A percentile compares a stretch with the other conserved stretches of the same genome.
Evolutionary conservation across 1,140 invertebrate species (phyloP).

Genomic region (Ceratosolen fusciceps): DNA sequence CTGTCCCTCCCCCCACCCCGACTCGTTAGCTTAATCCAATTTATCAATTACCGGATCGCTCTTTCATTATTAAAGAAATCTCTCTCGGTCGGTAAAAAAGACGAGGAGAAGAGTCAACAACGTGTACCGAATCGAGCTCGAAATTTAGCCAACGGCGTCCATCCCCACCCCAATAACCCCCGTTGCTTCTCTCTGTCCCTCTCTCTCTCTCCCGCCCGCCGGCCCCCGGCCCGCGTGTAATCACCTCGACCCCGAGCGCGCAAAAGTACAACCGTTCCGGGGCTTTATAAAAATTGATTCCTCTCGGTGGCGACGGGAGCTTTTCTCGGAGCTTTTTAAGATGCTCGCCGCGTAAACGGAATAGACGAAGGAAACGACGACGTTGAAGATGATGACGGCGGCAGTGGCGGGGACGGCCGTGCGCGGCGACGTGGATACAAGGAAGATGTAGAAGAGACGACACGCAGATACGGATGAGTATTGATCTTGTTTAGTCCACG

Average conservation of each 20-base stretch:
- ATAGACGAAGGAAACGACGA: conserved; percentile 11
- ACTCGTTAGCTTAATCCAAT: not conserved
- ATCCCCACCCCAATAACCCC: too few relatives aligned
- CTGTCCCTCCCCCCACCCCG: too few relatives aligned
- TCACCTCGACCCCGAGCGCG: not conserved
- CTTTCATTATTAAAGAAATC: not conserved
- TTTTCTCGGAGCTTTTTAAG: not conserved
- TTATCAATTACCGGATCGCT: not conserved
- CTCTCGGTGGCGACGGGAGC: not conserved
- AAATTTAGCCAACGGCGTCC: too few relatives aligned
- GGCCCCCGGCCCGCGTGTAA: too few relatives aligned
- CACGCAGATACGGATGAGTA: conserved; percentile 47
- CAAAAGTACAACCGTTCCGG: not conserved
- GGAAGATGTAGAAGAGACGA: too few relatives aligned
- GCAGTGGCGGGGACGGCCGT: too few relatives aligned
- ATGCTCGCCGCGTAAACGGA: not conserved
- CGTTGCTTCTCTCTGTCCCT: too few relatives aligned
- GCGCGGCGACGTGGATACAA: too few relatives aligned
- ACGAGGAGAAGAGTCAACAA: too few relatives aligned
- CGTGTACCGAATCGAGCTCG: too few relatives aligned
- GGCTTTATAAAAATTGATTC: not conserved
- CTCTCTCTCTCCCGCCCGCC: too few relatives aligned
- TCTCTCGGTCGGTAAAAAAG: not conserved
- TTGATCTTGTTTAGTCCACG: conserved; percentile 66
- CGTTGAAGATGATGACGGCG: too few relatives aligned